phyloP scores from a whole-genome alignment of 2,888 invertebrate genomes.

The Coleophora flavipennella region DNA sequence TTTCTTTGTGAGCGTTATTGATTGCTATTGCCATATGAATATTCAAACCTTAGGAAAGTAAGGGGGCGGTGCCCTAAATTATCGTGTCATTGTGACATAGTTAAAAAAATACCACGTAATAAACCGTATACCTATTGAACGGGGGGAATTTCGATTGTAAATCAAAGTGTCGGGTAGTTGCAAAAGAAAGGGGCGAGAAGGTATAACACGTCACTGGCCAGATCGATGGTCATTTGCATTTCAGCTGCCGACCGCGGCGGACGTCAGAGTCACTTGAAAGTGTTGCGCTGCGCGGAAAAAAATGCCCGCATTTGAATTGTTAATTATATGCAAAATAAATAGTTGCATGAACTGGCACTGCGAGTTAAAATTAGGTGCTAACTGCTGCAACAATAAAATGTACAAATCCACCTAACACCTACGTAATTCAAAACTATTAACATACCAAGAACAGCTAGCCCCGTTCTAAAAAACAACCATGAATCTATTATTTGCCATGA shows the following conservation, averaged over 20 bases:
- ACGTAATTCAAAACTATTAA: constrained; percentile 1
- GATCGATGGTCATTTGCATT: constrained; percentile 71
- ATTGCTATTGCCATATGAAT: constrained; percentile 70
- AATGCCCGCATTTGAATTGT: constrained; percentile 64
- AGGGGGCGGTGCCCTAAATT: constrained; percentile 67
- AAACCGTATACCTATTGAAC: constrained; percentile 52
- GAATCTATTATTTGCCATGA: background rate
- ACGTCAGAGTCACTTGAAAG: constrained; percentile 66
- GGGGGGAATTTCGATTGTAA: constrained; percentile 60
- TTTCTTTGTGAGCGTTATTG: constrained; percentile 67
- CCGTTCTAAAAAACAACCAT: background rate
- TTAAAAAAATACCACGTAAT: constrained; percentile 57
- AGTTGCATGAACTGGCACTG: constrained; percentile 55
- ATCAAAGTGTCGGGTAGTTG: constrained; percentile 67
- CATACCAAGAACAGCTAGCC: background rate
- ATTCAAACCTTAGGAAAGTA: constrained; percentile 66
- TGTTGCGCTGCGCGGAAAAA: constrained; percentile 59
- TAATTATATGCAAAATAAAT: constrained; percentile 61
- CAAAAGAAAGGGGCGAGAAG: constrained; percentile 67
- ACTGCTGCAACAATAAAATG: constrained; percentile 40
- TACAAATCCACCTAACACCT: constrained; percentile 21
- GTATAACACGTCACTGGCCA: constrained; percentile 58
- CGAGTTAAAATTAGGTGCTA: constrained; percentile 54
- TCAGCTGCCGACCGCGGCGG: constrained; percentile 50
- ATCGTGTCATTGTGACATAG: constrained; percentile 67